Base-by-base conservation (phyloP, 2,113 vertebrate genomes). In the Macrotus californicus region DNA sequence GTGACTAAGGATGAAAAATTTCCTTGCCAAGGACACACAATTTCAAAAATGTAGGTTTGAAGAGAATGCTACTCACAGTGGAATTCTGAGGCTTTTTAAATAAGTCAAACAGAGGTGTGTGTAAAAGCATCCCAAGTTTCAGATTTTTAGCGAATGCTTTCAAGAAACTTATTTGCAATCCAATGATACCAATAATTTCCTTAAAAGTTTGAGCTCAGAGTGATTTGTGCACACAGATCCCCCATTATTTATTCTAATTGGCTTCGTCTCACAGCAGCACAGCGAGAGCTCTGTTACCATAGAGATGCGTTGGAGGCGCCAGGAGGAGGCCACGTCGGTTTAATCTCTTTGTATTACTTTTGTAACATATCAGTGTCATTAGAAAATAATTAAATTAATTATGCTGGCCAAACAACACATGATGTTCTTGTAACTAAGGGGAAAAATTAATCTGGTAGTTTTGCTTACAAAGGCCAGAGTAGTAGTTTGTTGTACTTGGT, bases 371-470 rank as follows among this genome's bases (percentile, higher is more conserved):
- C 81, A 80, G 31, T 52, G 75, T 92, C 91, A 94, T 90, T 86
- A 92, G 66, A 61, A 94, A 96, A 96, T n/a, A 93, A 94, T 79
- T 95, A 83, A 96, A 95, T 96, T 95, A 96, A 92, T 97, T 92
- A 77, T 85, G 43, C 84, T 48, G n/a, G 50, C 43, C 92, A 96
- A 94, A 96, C 90, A 95, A 88, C 34, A 85, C 61, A 73, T 54
- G 43, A 39, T 46, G 89, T 93, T 90, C 69, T 92, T 91, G 43
- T 67, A 92, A 67, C 67, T 88, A 24, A 82, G 52, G 48, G 48
- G 81, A 95, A 88, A 93, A 90, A 72, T 88, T 94, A 94, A 94
- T 94, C 67, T 89, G 50, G 4, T 46, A 36, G 59, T 79, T 93
- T 69, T 81, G 56, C 72, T 95, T 87, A 70, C 56, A 92, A 91